Base-by-base conservation (phyloP, 2,113 vertebrate genomes). In the Ageneiosus marmoratus region DNA sequence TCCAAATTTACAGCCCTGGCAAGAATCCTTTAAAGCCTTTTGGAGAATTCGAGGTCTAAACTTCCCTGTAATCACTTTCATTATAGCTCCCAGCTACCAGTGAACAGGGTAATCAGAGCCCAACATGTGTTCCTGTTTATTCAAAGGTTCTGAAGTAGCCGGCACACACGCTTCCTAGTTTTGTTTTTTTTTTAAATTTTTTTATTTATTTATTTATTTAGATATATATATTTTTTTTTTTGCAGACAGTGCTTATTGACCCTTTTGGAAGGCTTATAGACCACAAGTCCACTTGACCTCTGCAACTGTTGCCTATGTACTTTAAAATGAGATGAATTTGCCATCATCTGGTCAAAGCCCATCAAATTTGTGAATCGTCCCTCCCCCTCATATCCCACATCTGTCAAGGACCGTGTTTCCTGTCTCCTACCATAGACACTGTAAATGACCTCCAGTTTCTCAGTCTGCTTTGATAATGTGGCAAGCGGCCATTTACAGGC, bases 1-100 rank as follows among this genome's bases (percentile, higher is more conserved):
- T 86, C 89, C 91, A 93, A 94, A 95, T 95, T 95, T 96, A 94
- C 90, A 70, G 85, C 90, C 91, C 90, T 93, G 92, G 93, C 95
- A 95, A 91, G 93, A 94, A 96, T 94, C 93, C 93, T 95, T 95
- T 95, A 96, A 94, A 94, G 89, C 90, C 91, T 94, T 94, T 93
- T 93, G 94, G 92, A 91, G 91, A 92, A 93, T 92, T 89, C 87
- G 86, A 88, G 93, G 87, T 92, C 92, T 85, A 80, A 93, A 92
- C 92, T 91, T 91, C 91, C 92, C 90, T 93, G 89, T 93, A 92
- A 92, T 94, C 74, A 1, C 89, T 94, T 95, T 95, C 94, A 94
- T 94, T 94, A 93, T 91, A 89, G 90, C 91, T 94, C 81, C 88
- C 86, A 92, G 92, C 93, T 93, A 92, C 90, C 91, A 91, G 87